Evolutionary conservation across 1,140 invertebrate genomes (phyloP).

Genomic region (Cydia amplana): DNA sequence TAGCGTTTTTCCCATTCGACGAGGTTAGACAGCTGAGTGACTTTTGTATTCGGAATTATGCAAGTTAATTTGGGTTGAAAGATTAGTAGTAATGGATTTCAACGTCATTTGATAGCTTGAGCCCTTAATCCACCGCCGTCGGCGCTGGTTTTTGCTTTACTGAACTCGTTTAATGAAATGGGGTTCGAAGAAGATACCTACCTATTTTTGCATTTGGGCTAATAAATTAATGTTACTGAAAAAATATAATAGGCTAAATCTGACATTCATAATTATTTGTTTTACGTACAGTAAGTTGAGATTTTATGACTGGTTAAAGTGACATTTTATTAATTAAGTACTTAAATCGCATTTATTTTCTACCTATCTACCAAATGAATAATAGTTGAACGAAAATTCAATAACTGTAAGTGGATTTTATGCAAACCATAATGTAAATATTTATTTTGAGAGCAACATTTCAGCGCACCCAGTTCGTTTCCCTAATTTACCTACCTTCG

Average conservation of each 20-base stretch:
- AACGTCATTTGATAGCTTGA: constrained; percentile 22
- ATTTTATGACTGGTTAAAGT: no score
- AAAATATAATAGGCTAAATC: no score
- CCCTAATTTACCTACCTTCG: constrained; percentile 4
- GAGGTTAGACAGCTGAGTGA: neutral
- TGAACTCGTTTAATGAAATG: constrained; percentile 11
- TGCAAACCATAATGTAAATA: neutral
- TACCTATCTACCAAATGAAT: neutral
- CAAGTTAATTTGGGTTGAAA: constrained; percentile 27
- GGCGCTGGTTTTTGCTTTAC: constrained; percentile 24
- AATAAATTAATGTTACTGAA: no score
- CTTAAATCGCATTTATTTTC: no score
- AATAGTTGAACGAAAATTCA: neutral
- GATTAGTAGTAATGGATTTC: constrained; percentile 30
- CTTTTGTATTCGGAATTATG: neutral
- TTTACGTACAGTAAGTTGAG: no score
- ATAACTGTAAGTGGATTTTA: neutral
- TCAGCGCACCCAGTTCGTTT: neutral
- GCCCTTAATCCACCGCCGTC: constrained; percentile 25
- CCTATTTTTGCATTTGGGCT: neutral
- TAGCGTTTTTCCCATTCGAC: neutral
- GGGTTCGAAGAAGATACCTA: neutral
- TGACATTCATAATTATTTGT: no score
- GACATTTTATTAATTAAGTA: no score
- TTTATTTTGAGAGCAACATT: neutral